These are phyloP conservation scores for Xenopus tropicalis DNA, from an alignment of 2,113 vertebrate species.

Conservation along the genomic window DNA sequence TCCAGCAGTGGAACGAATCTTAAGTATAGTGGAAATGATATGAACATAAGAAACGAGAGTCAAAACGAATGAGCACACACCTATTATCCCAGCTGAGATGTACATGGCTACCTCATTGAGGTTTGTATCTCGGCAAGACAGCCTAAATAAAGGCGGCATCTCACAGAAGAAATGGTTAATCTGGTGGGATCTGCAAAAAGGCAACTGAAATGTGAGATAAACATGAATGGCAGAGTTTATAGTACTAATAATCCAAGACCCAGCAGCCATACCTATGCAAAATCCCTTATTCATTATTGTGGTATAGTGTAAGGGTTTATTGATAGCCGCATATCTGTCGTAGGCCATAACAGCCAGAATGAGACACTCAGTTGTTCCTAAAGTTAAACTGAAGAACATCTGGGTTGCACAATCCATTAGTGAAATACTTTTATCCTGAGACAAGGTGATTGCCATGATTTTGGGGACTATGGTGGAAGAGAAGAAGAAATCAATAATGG, in stretches of 20 bases:
- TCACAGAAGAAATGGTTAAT: background rate
- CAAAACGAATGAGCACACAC: too few species aligned
- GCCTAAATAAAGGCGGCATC: too few species aligned
- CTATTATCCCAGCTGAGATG: too few species aligned
- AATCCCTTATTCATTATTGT: background rate
- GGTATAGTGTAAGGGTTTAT: background rate
- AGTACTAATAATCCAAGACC: background rate
- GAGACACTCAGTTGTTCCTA: background rate
- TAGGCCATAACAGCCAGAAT: conserved; percentile 4
- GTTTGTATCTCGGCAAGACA: too few species aligned
- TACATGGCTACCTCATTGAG: too few species aligned
- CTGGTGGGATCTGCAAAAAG: background rate
- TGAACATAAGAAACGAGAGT: too few species aligned
- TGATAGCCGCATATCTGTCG: background rate
- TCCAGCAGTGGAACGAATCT: too few species aligned
- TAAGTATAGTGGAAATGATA: too few species aligned
- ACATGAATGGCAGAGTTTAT: background rate
- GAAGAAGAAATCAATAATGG: conserved; percentile 7
- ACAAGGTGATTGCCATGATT: background rate
- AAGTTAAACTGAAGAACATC: background rate
- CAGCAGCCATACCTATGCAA: background rate
- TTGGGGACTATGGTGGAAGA: conserved; percentile 8
- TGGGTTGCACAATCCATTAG: background rate
- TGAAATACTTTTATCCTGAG: background rate
- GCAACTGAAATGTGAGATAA: background rate